Percentiles rank a stretch among this genome's conserved stretches.
Conservation (phyloP, 2,888 invertebrate genomes). For the Drosophila algonquin region DNA sequence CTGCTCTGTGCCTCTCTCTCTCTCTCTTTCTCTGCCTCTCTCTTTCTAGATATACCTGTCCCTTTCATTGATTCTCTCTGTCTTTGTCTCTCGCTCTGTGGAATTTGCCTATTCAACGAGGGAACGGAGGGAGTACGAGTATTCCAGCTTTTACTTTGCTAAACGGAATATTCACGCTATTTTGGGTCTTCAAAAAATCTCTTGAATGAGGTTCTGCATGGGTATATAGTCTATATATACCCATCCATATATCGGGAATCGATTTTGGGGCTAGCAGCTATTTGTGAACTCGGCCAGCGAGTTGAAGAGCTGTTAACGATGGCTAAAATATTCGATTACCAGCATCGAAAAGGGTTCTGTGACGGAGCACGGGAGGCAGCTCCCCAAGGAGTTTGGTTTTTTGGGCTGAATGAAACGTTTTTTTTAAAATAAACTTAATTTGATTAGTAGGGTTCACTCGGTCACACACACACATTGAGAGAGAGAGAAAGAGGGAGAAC, state of each 20-base stretch:
- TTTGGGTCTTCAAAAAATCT: constrained; percentile 46
- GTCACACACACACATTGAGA: constrained; percentile 38
- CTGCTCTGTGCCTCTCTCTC: constrained; percentile 8
- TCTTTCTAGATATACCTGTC: constrained; percentile 5
- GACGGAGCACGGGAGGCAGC: constrained; percentile 5
- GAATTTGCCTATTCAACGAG: constrained; percentile 51
- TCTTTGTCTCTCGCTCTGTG: constrained; percentile 16
- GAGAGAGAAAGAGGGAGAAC: constrained; percentile 1
- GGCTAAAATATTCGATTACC: constrained; percentile 69
- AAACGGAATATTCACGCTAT: constrained; percentile 58
- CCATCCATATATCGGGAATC: constrained; percentile 42
- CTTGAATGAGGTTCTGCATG: constrained; percentile 1
- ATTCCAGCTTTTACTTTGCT: constrained; percentile 35
- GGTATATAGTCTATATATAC: constrained; percentile 18
- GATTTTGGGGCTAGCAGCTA: constrained; percentile 59
- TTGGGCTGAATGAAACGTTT: constrained; percentile 35
- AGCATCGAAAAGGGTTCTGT: constrained; percentile 62
- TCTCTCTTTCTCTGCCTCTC: constrained; percentile 8
- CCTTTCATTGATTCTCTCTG: neutral
- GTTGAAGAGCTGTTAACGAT: constrained; percentile 42
- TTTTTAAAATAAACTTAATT: constrained; percentile 71
- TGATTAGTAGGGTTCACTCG: constrained; percentile 74
- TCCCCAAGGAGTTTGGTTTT: constrained; percentile 30
- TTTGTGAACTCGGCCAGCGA: constrained; percentile 70
- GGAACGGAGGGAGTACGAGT: constrained; percentile 20